Base-by-base conservation (phyloP, 2,888 invertebrate species). In the Trypoxylon attenuatum region DNA sequence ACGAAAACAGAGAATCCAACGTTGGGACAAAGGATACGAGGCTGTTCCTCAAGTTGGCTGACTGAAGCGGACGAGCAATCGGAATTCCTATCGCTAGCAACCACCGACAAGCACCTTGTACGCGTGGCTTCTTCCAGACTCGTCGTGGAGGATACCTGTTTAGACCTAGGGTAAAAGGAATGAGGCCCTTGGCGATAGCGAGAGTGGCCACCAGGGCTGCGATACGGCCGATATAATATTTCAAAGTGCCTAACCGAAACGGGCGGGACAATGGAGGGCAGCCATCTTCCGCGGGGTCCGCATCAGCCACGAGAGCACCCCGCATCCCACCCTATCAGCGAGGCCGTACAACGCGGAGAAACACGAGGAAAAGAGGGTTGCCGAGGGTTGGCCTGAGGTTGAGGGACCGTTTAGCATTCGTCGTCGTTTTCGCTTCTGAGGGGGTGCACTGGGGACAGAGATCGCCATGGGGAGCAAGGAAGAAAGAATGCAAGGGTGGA, bases 391-490 rank as follows among this genome's bases (percentile, higher is more conserved):
- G 78, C 69, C 76, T 72, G 74, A 70, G 76, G 78, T 78, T 77
- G 79, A 79, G 80, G 79, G 80, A 82, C 82, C 83, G 82, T 83
- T 83, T 83, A 82, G 83, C 82, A 83, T 83, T 83, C 76, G 78
- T 72, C 75, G 72, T 73, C 76, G 76, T 76, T 76, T 69, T 73
- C 70, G 66, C 71, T 74, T 76, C 75, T 73, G 56, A 43, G 59
- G 61, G 46, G 65, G 47, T 66, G 33, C 25, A 47, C 39, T n/a
- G 33, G 10, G 4, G 23, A 22, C 33, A 58, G 29, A 67, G 54
- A 41, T 53, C 49, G 42, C n/a, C 22, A 5, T 1, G 15, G 16
- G 33, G 23, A 10, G 19, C 15, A 25, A 39, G 2, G 33, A 46
- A 50, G 23, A 53, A 42, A 46, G 68, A 56, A 43, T 22, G 22